Conservation (phyloP, 2,888 invertebrate genomes). For the Diarsia rubi region DNA sequence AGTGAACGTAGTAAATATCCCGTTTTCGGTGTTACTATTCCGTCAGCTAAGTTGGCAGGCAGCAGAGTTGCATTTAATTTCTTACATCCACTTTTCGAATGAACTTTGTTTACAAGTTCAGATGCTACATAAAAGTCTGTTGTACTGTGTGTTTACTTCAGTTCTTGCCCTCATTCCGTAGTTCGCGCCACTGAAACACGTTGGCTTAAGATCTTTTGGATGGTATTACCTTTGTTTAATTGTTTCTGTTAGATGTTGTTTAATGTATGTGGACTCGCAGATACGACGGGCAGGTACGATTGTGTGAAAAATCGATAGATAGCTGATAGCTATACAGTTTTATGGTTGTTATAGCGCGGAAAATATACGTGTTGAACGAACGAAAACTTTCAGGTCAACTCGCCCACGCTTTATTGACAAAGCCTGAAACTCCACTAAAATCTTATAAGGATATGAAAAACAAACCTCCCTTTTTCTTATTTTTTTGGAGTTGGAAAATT, state of each 20-base stretch:
- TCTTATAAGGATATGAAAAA: too few species aligned
- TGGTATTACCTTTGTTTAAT: neutral
- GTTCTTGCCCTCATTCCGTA: slow-evolving; percentile 52
- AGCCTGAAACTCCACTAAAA: neutral
- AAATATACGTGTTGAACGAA: neutral
- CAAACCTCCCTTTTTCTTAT: too few species aligned
- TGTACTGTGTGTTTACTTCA: slow-evolving; percentile 42
- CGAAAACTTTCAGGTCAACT: neutral
- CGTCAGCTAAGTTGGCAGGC: neutral
- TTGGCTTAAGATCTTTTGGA: slow-evolving; percentile 36
- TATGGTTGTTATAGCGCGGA: neutral
- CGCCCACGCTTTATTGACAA: neutral
- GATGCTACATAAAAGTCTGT: slow-evolving; percentile 26
- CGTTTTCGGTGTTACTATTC: neutral
- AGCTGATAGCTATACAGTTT: neutral
- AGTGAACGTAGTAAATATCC: too few species aligned
- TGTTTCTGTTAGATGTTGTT: slow-evolving; percentile 1
- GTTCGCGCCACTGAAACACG: slow-evolving; percentile 27
- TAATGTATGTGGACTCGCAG: neutral
- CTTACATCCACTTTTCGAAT: slow-evolving; percentile 1
- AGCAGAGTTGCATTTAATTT: neutral
- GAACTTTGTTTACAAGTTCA: slow-evolving; percentile 13
- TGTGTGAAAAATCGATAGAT: slow-evolving; percentile 10
- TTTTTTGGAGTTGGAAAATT: too few species aligned
- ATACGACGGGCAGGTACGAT: neutral